Conservation (phyloP, 2,888 invertebrate species). For the Drosophila paramelanica region DNA sequence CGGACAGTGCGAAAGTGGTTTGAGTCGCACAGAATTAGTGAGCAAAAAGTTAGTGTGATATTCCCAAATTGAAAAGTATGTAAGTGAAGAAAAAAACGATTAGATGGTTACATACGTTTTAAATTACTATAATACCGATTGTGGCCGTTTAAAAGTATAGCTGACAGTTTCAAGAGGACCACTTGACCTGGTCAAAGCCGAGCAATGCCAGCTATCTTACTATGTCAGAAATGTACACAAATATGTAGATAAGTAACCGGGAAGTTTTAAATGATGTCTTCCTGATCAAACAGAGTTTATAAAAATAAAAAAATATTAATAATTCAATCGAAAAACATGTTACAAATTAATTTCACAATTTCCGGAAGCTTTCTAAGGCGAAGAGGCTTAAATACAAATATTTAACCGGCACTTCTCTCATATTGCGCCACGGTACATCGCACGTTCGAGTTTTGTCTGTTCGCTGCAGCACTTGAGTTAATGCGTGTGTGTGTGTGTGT, state of each 20-base stretch:
- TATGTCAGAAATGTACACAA: too few relatives aligned
- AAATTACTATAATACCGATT: not conserved
- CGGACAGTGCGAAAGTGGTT: slow-evolving; percentile 5
- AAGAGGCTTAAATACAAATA: slow-evolving; percentile 1
- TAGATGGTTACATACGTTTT: not conserved
- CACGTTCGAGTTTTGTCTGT: slow-evolving; percentile 30
- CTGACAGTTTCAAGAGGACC: too few relatives aligned
- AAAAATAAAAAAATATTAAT: not conserved
- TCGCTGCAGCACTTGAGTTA: slow-evolving; percentile 38
- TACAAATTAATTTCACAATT: not conserved
- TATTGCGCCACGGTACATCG: slow-evolving; percentile 42
- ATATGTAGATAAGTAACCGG: not conserved
- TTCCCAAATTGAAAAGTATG: not conserved
- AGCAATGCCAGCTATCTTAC: too few relatives aligned
- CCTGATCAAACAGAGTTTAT: not conserved
- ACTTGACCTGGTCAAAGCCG: too few relatives aligned
- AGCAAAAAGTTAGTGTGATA: not conserved
- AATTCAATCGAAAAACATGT: not conserved
- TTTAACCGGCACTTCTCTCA: slow-evolving; percentile 19
- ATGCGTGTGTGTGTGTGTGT: slow-evolving; percentile 25
- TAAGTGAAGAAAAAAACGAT: not conserved
- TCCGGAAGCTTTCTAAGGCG: not conserved
- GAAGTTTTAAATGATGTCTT: not conserved
- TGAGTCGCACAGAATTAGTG: not conserved
- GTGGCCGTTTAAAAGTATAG: too few relatives aligned